A percentile compares a stretch with the other conserved stretches of the same genome.
Evolutionary conservation across 2,113 vertebrate species (phyloP).

Genomic region (Tetraodon nigroviridis): DNA sequence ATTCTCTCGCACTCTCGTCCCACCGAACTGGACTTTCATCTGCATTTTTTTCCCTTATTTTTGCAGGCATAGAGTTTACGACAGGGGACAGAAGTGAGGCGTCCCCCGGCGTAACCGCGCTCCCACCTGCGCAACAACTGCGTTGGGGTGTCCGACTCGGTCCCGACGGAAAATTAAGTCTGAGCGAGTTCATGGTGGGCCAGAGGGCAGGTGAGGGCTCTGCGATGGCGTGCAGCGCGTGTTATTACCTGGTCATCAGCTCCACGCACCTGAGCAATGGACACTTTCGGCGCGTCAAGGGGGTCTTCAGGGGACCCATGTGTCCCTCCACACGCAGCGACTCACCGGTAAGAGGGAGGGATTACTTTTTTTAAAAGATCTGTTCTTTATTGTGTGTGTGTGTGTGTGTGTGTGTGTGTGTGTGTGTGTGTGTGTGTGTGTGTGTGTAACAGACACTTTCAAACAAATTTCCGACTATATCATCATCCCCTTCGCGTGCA

Average conservation of each 20-base stretch:
- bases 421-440: slow-evolving; percentile 5
- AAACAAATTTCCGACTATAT: background rate
- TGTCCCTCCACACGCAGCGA: slow-evolving; percentile 80
- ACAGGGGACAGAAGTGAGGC: slow-evolving; percentile 29
- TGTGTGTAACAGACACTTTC: background rate
- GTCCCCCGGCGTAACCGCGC: slow-evolving; percentile 1
- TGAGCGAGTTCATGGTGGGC: slow-evolving; percentile 53
- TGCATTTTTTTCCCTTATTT: slow-evolving; percentile 1
- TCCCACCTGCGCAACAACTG: slow-evolving; percentile 21
- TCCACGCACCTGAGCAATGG: slow-evolving; percentile 98
- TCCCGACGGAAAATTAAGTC: slow-evolving; percentile 12
- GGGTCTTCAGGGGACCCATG: slow-evolving; percentile 95
- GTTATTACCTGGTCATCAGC: slow-evolving; percentile 98
- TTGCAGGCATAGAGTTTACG: slow-evolving; percentile 29
- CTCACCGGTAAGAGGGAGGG: slow-evolving; percentile 81
- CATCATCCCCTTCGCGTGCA: background rate
- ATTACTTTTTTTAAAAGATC: background rate
- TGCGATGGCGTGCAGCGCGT: slow-evolving; percentile 92
- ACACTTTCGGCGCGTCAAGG: slow-evolving; percentile 95
- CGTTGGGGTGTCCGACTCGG: slow-evolving; percentile 3
- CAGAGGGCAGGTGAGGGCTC: slow-evolving; percentile 46
- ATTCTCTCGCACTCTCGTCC: background rate
- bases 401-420: slow-evolving; percentile 7
- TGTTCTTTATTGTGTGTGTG: background rate
- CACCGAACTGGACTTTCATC: background rate